Conservation (phyloP, 2,113 vertebrate species). For the Motacilla tschutschensis region DNA sequence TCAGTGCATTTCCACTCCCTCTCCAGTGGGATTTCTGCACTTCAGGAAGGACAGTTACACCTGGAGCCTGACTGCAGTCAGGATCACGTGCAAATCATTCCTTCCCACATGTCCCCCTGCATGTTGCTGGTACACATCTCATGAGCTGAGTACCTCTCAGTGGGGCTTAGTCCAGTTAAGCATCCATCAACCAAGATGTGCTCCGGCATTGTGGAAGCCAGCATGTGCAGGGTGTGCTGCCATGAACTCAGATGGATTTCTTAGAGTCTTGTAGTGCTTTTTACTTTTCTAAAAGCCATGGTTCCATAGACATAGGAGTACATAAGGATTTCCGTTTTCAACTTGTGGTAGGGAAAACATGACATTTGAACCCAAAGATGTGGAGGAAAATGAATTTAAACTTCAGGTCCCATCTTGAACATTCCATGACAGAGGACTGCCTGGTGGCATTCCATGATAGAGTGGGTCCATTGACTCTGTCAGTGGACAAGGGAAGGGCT, state of each 20-base stretch:
- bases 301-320: neutral
- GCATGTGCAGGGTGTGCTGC: fast-evolving
- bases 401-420: neutral
- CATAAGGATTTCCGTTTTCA: neutral
- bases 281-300: neutral
- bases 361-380: neutral
- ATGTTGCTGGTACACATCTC: neutral
- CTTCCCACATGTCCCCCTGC: neutral
- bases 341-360: neutral
- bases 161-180: neutral
- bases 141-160: neutral
- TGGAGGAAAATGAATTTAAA: neutral
- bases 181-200: neutral
- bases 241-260: neutral
- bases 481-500: neutral
- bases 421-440: no score
- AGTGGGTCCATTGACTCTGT: neutral
- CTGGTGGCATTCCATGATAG: neutral
- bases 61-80: neutral
- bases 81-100: neutral
- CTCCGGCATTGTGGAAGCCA: neutral
- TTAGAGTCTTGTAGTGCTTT: neutral
- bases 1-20: neutral
- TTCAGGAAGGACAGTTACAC: neutral
- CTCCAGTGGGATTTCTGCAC: neutral